Conservation (phyloP, 2,888 invertebrate genomes). For the Cryptophagus acutangulus region DNA sequence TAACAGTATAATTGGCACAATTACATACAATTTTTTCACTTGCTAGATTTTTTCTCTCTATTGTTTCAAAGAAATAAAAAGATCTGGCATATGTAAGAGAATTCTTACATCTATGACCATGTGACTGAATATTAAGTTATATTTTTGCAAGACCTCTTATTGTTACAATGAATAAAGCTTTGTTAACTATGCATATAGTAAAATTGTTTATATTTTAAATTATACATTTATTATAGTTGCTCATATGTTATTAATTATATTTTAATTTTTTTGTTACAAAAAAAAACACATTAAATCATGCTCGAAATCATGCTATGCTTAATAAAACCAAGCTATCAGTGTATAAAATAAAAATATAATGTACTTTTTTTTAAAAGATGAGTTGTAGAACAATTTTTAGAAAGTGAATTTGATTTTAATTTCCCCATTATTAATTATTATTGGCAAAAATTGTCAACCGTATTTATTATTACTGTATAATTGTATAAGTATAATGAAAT, state of each 20-base stretch:
- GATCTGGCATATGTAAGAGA: slow-evolving; percentile 24
- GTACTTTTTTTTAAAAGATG: slow-evolving; percentile 31
- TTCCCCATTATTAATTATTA: slow-evolving; percentile 17
- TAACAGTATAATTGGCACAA: no score
- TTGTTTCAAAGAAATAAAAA: slow-evolving; percentile 8
- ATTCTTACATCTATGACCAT: slow-evolving; percentile 25
- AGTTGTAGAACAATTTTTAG: slow-evolving; percentile 35
- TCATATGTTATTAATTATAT: slow-evolving; percentile 19
- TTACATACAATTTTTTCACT: no score
- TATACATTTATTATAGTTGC: slow-evolving; percentile 40
- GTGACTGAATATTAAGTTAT: slow-evolving; percentile 26
- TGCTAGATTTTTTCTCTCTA: slow-evolving; percentile 13
- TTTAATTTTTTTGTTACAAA: slow-evolving; percentile 28
- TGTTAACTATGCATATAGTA: slow-evolving; percentile 37
- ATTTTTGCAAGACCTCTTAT: slow-evolving; percentile 5
- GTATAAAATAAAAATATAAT: slow-evolving; percentile 39
- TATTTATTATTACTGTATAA: slow-evolving; percentile 40
- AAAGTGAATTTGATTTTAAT: slow-evolving; percentile 31
- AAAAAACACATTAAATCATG: no score
- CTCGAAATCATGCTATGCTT: slow-evolving; percentile 43
- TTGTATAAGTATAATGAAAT: slow-evolving; percentile 44
- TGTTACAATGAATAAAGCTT: slow-evolving; percentile 13
- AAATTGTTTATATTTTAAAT: slow-evolving; percentile 32
- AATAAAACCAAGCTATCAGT: slow-evolving; percentile 44
- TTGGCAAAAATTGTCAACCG: no score